Evolutionary conservation across 2,797 vertebrate species (phyloP).

Genomic region (Clamator glandarius): DNA sequence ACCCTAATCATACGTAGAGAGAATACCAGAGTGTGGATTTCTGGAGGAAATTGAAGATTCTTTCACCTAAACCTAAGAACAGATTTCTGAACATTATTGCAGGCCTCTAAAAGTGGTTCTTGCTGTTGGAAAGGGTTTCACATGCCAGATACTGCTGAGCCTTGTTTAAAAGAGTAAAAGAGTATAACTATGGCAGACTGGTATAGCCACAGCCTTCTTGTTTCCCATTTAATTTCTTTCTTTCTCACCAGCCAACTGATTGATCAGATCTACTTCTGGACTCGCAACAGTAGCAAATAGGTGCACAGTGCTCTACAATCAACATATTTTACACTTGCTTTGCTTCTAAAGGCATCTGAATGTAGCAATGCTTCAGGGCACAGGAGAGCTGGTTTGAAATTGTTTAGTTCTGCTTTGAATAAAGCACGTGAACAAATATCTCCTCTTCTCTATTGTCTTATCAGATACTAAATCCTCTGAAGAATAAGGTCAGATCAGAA

Average conservation of each 20-base stretch:
- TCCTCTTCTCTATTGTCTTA: background rate
- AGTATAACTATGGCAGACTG: background rate
- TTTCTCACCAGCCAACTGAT: background rate
- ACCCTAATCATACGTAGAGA: background rate
- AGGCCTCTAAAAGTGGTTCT: background rate
- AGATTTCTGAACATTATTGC: background rate
- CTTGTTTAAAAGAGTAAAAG: background rate
- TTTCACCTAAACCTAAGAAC: background rate
- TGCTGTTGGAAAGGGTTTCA: background rate
- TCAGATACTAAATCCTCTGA: background rate
- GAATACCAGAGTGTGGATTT: background rate
- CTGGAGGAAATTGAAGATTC: background rate
- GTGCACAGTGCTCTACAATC: background rate
- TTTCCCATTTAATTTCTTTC: background rate
- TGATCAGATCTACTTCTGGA: background rate
- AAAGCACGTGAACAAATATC: background rate
- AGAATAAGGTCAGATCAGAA: background rate
- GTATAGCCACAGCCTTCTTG: background rate
- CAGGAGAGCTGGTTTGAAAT: background rate
- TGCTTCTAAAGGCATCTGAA: background rate
- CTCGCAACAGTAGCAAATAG: rapidly evolving
- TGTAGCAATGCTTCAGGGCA: background rate
- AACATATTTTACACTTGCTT: background rate
- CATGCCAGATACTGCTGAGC: background rate
- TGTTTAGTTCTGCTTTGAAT: background rate